phyloP scores from a whole-genome alignment of 2,888 invertebrate species.

The Linnaemya tessellans region DNA sequence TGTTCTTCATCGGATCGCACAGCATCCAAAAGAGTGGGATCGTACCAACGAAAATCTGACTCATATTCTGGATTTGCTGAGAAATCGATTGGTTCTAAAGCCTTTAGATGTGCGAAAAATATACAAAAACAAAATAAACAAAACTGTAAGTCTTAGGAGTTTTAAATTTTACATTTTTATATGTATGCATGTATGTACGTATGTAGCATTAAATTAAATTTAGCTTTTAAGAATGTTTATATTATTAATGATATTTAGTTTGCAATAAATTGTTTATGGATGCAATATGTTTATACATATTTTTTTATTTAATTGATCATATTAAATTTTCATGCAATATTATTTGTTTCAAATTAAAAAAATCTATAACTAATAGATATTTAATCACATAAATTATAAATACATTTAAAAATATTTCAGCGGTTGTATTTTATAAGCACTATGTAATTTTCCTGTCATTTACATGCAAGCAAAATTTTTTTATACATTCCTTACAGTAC shows the following conservation, averaged over 20 bases:
- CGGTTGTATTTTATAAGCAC: background rate
- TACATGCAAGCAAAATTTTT: background rate
- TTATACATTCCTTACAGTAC: background rate
- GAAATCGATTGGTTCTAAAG: conserved; percentile 93
- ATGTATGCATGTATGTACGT: background rate
- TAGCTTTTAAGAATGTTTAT: conserved; percentile 2
- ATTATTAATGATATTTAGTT: conserved; percentile 4
- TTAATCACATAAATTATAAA: conserved; percentile 1
- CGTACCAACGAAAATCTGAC: conserved; percentile 96
- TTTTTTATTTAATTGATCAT: background rate
- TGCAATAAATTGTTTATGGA: background rate
- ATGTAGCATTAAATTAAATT: background rate
- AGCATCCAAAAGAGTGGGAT: conserved; percentile 92
- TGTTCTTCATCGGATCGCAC: conserved; percentile 89
- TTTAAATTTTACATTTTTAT: background rate
- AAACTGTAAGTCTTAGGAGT: background rate
- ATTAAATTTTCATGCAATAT: conserved; percentile 28
- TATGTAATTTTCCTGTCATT: background rate
- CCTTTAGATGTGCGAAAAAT: conserved; percentile 83
- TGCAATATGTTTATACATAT: background rate
- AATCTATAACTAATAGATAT: background rate
- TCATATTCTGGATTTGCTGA: conserved; percentile 97
- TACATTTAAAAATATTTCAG: background rate
- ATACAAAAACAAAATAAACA: background rate
- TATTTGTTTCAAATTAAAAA: background rate